Evolutionary conservation across 2,113 vertebrate species (phyloP), one percentile per base, ranked within the genome.

Genomic region (Calidris pygmaea): DNA sequence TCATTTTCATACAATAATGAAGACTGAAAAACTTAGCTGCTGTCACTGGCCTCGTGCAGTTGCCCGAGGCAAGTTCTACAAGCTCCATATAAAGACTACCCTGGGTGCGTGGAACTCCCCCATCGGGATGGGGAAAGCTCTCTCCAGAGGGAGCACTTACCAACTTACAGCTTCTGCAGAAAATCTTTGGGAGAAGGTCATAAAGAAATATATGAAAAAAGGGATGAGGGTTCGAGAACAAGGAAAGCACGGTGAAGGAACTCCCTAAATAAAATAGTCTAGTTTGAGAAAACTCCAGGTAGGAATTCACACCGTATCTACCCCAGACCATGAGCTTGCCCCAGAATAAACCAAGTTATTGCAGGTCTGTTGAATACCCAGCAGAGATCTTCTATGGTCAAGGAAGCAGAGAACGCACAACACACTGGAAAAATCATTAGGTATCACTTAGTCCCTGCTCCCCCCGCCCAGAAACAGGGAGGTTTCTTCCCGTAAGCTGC

Each of bases 191-290:
- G 21, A 55, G 27, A 12, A 58, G 32, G 29, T 4, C 10, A 18
- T 5, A 53, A 0, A 62, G 34, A 48, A 93, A 37, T 9, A 18
- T 0, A n/a, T 0, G 2, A 32, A 70, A 24, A 45, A 24, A 58
- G 22, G 26, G 27, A 29, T 0, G 1, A 87, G 7, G 17, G 24
- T 47, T 74, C 2, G 4, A 79, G 23, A 37, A 35, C 0, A 15
- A 34, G 68, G 15, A 26, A 63, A 66, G 30, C 14, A n/a, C 0
- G 3, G 29, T 12, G 18, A 85, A 81, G 12, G 23, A 87, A 39
- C 18, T 80, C 48, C 22, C 59, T 14, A 34, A 67, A 18, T 4
- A 12, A 35, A 43, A 41, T 1, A 6, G 26, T 13, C 45, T 14
- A 11, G 12, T 68, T 45, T 22, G 55, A 32, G 34, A 77, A n/a